These are phyloP conservation scores for Syrrhaptes paradoxus DNA, from an alignment of 2,113 vertebrate genomes.

Conservation along the genomic window DNA sequence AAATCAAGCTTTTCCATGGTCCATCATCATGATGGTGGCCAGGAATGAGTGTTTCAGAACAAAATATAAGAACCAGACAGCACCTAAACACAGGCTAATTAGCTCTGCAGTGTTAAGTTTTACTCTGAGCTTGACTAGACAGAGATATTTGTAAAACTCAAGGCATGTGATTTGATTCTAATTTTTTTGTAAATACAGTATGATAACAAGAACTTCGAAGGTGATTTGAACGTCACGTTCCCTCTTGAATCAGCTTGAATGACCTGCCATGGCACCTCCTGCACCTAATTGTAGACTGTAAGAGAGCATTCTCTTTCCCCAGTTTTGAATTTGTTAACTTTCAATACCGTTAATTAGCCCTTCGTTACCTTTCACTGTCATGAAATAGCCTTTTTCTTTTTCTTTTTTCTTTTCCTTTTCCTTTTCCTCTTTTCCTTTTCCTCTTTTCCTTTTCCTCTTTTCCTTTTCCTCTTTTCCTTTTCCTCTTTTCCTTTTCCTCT, in stretches of 20 bases:
- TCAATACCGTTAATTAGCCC: background rate
- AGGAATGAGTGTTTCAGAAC: background rate
- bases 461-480: background rate
- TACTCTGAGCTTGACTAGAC: background rate
- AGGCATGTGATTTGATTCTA: background rate
- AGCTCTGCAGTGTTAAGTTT: background rate
- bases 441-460: too few species aligned
- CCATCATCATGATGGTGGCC: background rate
- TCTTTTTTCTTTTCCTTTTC: too few species aligned
- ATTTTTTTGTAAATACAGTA: background rate
- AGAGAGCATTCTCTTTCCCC: background rate
- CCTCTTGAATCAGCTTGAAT: background rate
- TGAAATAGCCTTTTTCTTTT: background rate
- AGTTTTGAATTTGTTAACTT: background rate
- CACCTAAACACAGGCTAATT: accelerated
- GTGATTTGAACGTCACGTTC: background rate
- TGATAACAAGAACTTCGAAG: background rate
- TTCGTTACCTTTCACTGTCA: background rate
- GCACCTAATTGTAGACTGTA: background rate
- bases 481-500: too few species aligned
- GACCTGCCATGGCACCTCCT: background rate
- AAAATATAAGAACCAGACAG: background rate
- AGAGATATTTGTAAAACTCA: background rate
- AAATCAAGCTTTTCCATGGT: background rate
- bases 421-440: too few species aligned